A percentile compares a stretch with the other conserved stretches of the same genome.
Conservation (phyloP, 37 sponge, comb jelly and placozoan species). For the Petrosia ficiformis region DNA sequence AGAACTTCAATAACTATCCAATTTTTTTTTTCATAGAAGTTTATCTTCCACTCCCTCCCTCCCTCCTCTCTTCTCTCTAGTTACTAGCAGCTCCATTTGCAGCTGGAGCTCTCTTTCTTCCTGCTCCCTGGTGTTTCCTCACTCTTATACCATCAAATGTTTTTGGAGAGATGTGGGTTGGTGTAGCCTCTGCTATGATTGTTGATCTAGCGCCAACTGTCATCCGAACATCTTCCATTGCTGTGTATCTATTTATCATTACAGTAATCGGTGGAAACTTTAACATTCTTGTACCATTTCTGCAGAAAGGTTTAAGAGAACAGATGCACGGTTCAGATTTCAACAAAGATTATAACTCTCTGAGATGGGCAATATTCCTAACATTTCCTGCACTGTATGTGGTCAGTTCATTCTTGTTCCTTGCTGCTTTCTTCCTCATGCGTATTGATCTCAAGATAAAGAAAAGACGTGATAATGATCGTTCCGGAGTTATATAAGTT, state of each 20-base stretch:
- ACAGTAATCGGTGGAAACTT: conserved; percentile 79
- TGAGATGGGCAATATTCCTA: conserved; percentile 42
- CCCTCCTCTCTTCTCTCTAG: no score
- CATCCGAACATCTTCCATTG: conserved; percentile 48
- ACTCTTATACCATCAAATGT: conserved; percentile 60
- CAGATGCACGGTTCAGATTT: neutral
- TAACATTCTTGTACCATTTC: conserved; percentile 59
- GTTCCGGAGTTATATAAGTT: no score
- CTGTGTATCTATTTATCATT: conserved; percentile 79
- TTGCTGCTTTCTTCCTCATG: conserved; percentile 53
- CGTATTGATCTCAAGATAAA: conserved; percentile 38
- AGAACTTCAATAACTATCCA: no score
- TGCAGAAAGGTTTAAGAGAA: conserved; percentile 12
- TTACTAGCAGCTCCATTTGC: conserved; percentile 77
- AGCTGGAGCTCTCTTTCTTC: conserved; percentile 61
- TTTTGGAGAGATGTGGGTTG: conserved; percentile 92
- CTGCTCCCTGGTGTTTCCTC: conserved; percentile 74
- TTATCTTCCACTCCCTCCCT: no score
- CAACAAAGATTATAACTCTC: neutral
- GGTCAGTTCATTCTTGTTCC: conserved; percentile 60
- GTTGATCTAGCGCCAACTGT: conserved; percentile 53
- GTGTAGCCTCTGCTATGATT: conserved; percentile 74
- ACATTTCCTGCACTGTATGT: conserved; percentile 69
- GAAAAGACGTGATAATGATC: conserved; percentile 7
- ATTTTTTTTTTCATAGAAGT: no score